phyloP scores from a whole-genome alignment of 2,797 vertebrate species.

The Hybognathus amarus region DNA sequence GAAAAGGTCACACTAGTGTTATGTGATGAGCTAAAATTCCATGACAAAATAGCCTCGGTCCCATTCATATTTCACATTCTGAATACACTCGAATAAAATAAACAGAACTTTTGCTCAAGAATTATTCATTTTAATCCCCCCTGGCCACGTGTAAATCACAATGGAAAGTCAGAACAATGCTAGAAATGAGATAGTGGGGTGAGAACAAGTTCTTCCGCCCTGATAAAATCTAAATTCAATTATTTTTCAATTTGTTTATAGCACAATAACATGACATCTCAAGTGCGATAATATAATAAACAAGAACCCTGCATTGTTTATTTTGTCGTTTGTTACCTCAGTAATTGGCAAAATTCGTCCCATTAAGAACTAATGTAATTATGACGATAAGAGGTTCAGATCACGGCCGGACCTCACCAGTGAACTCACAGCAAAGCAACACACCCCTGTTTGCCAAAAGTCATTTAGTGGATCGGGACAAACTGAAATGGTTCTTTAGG shows the following conservation, averaged over 20 bases:
- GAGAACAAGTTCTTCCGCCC: slow-evolving; percentile 23
- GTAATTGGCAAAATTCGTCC: slow-evolving; percentile 25
- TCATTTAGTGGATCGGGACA: slow-evolving; percentile 15
- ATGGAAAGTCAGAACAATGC: slow-evolving; percentile 17
- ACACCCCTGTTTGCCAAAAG: slow-evolving; percentile 55
- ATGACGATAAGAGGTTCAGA: slow-evolving; percentile 4
- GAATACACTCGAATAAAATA: slow-evolving; percentile 26
- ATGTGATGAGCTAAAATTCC: neutral
- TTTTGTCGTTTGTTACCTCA: slow-evolving; percentile 17
- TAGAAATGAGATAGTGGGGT: slow-evolving; percentile 28
- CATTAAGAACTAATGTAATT: slow-evolving; percentile 57
- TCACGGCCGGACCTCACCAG: slow-evolving; percentile 10
- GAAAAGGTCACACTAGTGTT: neutral
- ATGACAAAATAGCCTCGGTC: neutral
- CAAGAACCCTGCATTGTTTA: slow-evolving; percentile 12
- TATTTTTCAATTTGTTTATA: slow-evolving; percentile 48
- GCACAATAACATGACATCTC: slow-evolving; percentile 36
- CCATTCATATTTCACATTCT: slow-evolving; percentile 29
- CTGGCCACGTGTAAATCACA: slow-evolving; percentile 14
- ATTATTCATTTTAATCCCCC: slow-evolving; percentile 31
- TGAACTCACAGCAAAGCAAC: slow-evolving; percentile 51
- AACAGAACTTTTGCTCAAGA: slow-evolving; percentile 17
- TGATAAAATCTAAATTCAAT: slow-evolving; percentile 53
- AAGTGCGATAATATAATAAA: neutral
- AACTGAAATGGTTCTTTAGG: neutral